phyloP scores from a whole-genome alignment of 2,888 invertebrate genomes.

The Lacanobia oleracea region DNA sequence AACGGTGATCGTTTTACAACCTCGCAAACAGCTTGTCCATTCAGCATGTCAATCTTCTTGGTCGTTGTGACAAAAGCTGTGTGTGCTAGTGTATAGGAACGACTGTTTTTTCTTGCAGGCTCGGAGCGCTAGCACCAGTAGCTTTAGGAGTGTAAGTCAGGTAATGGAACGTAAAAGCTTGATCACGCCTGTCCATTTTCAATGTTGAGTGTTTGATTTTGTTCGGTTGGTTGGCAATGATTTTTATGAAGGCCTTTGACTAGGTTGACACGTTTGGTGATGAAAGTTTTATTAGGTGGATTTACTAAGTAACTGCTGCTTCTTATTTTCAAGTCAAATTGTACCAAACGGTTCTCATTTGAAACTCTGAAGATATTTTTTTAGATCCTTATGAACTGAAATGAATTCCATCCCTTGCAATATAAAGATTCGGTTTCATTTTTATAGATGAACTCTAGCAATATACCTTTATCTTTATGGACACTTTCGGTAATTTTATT shows the following conservation, averaged over 20 bases:
- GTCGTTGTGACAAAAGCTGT: conserved; percentile 80
- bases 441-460: conserved; percentile 30
- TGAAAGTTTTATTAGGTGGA: conserved; percentile 7
- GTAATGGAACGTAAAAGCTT: conserved; percentile 89
- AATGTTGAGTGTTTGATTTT: conserved; percentile 75
- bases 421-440: conserved; percentile 18
- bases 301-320: no score
- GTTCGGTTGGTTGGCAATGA: conserved; percentile 80
- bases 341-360: background rate
- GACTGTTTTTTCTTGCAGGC: conserved; percentile 93
- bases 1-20: conserved; percentile 68
- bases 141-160: conserved; percentile 97
- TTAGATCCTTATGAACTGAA: background rate
- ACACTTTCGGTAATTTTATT: conserved; percentile 43
- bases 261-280: background rate
- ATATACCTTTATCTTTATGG: conserved; percentile 47
- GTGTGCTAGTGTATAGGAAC: conserved; percentile 90
- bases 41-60: conserved; percentile 87
- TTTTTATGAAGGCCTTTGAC: conserved; percentile 69
- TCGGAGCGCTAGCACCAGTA: conserved; percentile 97
- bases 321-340: no score
- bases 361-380: background rate
- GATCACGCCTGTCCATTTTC: conserved; percentile 81
- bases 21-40: conserved; percentile 67
- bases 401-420: conserved; percentile 1